These are phyloP conservation scores for Corydoras sp. DNA, from an alignment of 2,113 vertebrate species.

Conservation along the genomic window DNA sequence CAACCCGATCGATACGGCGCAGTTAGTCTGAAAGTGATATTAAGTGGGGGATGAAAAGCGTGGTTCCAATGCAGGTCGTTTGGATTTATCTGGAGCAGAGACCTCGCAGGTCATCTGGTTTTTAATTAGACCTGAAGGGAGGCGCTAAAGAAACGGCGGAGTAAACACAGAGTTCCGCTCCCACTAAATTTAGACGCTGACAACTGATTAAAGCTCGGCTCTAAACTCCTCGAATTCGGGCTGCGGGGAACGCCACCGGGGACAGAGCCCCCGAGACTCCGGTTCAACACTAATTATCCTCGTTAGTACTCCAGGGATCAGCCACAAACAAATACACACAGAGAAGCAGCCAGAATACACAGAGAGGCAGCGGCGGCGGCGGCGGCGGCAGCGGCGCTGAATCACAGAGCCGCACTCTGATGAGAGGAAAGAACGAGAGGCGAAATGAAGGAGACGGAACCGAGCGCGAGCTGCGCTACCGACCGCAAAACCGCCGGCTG, in stretches of 20 bases:
- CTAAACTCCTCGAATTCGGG: neutral
- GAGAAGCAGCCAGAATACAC: conserved; percentile 27
- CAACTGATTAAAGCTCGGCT: conserved; percentile 4
- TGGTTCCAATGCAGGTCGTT: no score
- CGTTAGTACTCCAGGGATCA: conserved; percentile 56
- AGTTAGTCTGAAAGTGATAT: no score
- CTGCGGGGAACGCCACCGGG: conserved; percentile 6
- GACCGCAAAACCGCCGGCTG: neutral
- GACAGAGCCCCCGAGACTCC: conserved; percentile 49
- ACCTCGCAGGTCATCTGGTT: neutral
- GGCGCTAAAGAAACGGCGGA: neutral
- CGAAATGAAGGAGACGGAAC: neutral
- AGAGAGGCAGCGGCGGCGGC: neutral
- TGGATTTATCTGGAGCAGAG: no score
- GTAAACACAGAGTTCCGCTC: conserved; percentile 5
- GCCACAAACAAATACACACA: conserved; percentile 26
- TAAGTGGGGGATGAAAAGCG: no score
- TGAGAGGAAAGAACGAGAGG: neutral
- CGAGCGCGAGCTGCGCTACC: no score
- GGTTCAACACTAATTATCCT: conserved; percentile 67
- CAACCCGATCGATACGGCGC: no score
- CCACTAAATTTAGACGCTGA: conserved; percentile 32
- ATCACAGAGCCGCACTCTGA: conserved; percentile 2
- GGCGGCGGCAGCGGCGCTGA: no score
- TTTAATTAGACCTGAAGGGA: conserved; percentile 13